These are phyloP conservation scores for Drosophila limbata DNA, from an alignment of 2,888 invertebrate genomes.

Conservation along the genomic window DNA sequence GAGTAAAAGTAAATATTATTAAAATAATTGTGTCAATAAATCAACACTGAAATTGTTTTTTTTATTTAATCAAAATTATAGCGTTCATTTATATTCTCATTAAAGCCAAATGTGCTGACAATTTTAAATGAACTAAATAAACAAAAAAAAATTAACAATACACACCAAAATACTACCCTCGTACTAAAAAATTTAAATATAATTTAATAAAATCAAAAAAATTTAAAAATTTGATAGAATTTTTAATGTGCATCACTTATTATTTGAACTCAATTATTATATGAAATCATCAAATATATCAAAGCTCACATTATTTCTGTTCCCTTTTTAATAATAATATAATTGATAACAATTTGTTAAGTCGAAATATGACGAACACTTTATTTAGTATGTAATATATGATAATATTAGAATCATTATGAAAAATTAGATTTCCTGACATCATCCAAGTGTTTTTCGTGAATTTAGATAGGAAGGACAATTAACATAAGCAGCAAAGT, in stretches of 20 bases:
- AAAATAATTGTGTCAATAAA: not conserved
- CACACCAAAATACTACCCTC: too few species aligned
- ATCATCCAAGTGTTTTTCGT: not conserved
- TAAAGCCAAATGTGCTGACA: not conserved
- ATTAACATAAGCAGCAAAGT: slow-evolving; percentile 8
- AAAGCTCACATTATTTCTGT: too few species aligned
- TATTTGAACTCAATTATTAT: too few species aligned
- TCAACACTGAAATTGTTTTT: not conserved
- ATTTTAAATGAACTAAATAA: not conserved
- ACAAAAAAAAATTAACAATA: not conserved
- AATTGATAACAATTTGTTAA: too few species aligned
- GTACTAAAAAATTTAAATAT: too few species aligned
- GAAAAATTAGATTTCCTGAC: not conserved
- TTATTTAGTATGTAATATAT: too few species aligned
- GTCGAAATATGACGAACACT: too few species aligned
- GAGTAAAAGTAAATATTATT: not conserved
- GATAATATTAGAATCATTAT: not conserved
- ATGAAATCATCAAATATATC: too few species aligned
- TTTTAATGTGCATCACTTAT: too few species aligned
- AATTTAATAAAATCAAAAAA: too few species aligned
- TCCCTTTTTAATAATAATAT: too few species aligned
- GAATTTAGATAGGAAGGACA: not conserved
- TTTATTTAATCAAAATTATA: not conserved
- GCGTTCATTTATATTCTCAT: not conserved
- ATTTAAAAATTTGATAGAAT: too few species aligned